phyloP scores from a whole-genome alignment of 2,113 vertebrate species.

The Lepisosteus osseus region DNA sequence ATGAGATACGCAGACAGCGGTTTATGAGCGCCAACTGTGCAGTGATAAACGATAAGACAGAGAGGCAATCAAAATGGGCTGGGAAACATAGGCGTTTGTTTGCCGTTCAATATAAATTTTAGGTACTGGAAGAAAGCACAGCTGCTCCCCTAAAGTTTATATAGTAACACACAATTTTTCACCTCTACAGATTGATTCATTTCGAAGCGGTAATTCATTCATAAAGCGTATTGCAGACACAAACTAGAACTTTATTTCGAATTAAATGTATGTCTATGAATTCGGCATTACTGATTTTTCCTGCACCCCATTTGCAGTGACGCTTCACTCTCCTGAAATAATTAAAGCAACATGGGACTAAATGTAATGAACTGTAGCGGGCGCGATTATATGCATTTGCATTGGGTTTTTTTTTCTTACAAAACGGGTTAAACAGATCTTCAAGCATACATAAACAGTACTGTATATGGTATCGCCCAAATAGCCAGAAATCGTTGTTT shows the following conservation, averaged over 20 bases:
- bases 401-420: too few species aligned
- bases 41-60: slow-evolving; percentile 3
- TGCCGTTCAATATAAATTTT: background rate
- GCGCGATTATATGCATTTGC: too few species aligned
- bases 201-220: slow-evolving; percentile 19
- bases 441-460: too few species aligned
- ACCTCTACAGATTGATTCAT: slow-evolving; percentile 13
- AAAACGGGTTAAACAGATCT: too few species aligned
- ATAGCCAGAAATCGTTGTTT: too few species aligned
- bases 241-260: slow-evolving; percentile 9
- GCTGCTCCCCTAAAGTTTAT: background rate
- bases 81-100: slow-evolving; percentile 2
- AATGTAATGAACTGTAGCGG: too few species aligned
- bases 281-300: too few species aligned
- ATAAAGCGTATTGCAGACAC: slow-evolving; percentile 6
- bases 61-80: background rate
- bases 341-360: too few species aligned
- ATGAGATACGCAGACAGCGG: background rate
- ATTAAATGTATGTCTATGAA: background rate
- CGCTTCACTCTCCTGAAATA: too few species aligned
- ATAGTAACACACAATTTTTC: too few species aligned
- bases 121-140: background rate
- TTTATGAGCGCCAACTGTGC: slow-evolving; percentile 20
- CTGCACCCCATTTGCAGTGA: too few species aligned
- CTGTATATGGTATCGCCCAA: too few species aligned